phyloP scores from a whole-genome alignment of 2,888 invertebrate genomes.

The Holacanthella duospinosa region DNA sequence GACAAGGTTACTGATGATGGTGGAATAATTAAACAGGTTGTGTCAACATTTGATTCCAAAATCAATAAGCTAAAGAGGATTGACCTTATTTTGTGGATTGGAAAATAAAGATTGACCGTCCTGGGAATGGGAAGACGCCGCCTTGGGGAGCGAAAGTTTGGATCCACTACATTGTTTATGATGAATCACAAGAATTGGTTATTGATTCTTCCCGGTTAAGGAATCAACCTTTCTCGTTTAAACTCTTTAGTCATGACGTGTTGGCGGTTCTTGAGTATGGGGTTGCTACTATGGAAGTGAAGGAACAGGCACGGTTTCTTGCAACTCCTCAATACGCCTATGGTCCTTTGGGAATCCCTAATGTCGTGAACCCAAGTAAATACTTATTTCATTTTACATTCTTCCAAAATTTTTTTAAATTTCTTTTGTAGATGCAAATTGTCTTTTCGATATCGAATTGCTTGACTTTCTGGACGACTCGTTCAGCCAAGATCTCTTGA shows the following conservation, averaged over 20 bases:
- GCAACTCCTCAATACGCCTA: constrained; percentile 1
- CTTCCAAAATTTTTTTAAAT: too few species aligned
- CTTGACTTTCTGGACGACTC: background rate
- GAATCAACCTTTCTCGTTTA: background rate
- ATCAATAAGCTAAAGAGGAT: background rate
- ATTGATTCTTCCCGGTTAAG: background rate
- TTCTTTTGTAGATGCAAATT: too few species aligned
- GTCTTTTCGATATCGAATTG: constrained; percentile 2
- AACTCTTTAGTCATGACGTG: background rate
- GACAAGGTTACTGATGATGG: constrained; percentile 6
- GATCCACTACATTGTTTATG: constrained; percentile 2
- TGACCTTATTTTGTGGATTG: background rate
- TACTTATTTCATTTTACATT: background rate
- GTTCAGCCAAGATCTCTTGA: background rate
- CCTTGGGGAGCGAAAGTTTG: background rate
- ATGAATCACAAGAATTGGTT: background rate
- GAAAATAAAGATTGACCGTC: background rate
- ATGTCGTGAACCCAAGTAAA: background rate
- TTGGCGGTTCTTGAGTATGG: constrained; percentile 4
- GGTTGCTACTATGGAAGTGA: constrained; percentile 7
- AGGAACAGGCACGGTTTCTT: constrained; percentile 5
- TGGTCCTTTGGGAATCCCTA: background rate
- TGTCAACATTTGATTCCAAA: background rate
- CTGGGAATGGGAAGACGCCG: background rate
- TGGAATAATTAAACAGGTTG: constrained; percentile 2